A percentile compares a stretch with the other conserved stretches of the same genome.
Evolutionary conservation across 1,140 invertebrate genomes (phyloP).

Genomic region (Drosophila sproati): DNA sequence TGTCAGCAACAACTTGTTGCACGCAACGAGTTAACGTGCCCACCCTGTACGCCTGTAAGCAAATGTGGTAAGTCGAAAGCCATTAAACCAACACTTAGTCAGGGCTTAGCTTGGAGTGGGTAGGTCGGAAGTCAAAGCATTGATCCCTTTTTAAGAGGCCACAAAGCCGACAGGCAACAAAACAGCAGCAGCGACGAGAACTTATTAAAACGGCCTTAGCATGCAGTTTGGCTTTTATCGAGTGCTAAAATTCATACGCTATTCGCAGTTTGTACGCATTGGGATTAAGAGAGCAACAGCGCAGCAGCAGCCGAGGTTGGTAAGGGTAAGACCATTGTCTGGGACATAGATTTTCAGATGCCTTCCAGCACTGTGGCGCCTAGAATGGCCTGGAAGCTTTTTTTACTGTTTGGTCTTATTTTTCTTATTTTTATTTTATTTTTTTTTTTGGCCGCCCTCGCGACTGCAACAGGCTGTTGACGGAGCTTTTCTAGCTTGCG

Average conservation of each 20-base stretch:
- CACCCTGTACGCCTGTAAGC: background rate
- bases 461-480: conserved; percentile 71
- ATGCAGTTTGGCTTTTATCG: conserved; percentile 62
- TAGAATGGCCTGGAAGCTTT: conserved; percentile 47
- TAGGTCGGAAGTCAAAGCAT: background rate
- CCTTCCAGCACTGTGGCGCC: conserved; percentile 64
- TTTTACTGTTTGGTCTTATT: background rate
- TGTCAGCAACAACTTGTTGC: conserved; percentile 25
- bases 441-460: conserved; percentile 35
- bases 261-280: conserved; percentile 25
- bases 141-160: conserved; percentile 30
- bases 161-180: conserved; percentile 27
- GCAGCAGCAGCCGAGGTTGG: background rate
- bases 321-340: conserved; percentile 55
- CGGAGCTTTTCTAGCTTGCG: conserved; percentile 31
- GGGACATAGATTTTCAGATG: conserved; percentile 33
- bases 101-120: conserved; percentile 27
- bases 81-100: conserved; percentile 60
- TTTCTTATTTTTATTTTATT: background rate
- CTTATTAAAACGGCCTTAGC: conserved; percentile 75
- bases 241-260: conserved; percentile 66
- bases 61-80: conserved; percentile 40
- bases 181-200: conserved; percentile 37
- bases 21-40: conserved; percentile 1
- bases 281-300: conserved; percentile 13